Conservation (phyloP, 2,888 invertebrate genomes). For the Gisinianus flammeolus region DNA sequence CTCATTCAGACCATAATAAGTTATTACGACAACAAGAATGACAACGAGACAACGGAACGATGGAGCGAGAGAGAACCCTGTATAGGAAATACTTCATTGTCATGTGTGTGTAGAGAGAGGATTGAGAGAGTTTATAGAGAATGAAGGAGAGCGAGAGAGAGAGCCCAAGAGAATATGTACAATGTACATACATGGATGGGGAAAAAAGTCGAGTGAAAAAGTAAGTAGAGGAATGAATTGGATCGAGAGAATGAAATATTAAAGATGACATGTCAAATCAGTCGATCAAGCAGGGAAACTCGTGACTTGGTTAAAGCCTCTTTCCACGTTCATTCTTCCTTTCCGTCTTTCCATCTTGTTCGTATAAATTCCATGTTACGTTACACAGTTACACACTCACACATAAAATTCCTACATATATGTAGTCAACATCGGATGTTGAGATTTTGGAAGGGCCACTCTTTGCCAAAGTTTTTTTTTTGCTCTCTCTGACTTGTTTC, state of each 20-base stretch:
- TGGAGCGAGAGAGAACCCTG: no score
- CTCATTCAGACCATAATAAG: no score
- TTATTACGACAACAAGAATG: no score
- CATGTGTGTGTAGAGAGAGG: no score
- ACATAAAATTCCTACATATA: no score
- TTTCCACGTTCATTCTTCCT: not conserved
- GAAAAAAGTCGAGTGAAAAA: not conserved
- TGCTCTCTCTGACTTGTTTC: no score
- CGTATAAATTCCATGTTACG: not conserved
- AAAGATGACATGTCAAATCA: slow-evolving; percentile 29
- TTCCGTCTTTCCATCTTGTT: not conserved
- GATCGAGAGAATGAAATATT: slow-evolving; percentile 23
- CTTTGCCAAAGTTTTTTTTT: not conserved
- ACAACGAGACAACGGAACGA: no score
- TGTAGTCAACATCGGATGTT: no score
- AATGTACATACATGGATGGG: not conserved
- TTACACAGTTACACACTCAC: not conserved
- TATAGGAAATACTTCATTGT: no score
- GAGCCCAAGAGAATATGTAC: not conserved
- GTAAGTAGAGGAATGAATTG: not conserved
- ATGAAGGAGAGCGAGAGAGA: not conserved
- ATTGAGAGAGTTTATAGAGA: no score
- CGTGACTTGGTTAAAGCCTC: slow-evolving; percentile 11
- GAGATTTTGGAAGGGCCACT: not conserved
- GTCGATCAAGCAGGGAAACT: slow-evolving; percentile 16